phyloP scores from a whole-genome alignment of 2,797 vertebrate genomes.

The Dipus sagitta region DNA sequence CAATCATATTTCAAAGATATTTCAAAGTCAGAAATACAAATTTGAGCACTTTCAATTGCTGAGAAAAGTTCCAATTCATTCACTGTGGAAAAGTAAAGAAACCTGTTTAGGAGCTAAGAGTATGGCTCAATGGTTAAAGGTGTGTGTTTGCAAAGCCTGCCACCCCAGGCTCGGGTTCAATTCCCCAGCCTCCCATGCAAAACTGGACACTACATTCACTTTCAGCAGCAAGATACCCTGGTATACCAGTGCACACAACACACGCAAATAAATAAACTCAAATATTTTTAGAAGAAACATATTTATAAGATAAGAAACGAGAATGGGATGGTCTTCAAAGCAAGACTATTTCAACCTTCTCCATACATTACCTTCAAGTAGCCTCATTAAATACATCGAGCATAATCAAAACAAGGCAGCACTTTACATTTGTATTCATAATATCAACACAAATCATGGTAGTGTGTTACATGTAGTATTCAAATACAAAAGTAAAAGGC shows the following conservation, averaged over 20 bases:
- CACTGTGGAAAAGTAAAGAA: neutral
- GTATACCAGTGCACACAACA: no score
- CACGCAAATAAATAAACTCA: no score
- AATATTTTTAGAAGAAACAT: neutral
- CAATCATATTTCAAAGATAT: constrained; percentile 47
- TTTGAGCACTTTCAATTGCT: constrained; percentile 34
- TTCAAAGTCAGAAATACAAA: constrained; percentile 35
- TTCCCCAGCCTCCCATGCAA: no score
- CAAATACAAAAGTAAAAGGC: constrained; percentile 28
- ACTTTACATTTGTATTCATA: neutral
- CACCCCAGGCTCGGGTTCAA: no score
- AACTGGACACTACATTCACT: no score
- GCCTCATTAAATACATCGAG: neutral
- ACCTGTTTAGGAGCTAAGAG: neutral
- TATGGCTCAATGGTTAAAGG: no score
- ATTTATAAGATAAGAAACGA: constrained; percentile 50
- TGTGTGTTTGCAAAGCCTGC: no score
- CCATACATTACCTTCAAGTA: neutral
- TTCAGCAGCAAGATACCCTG: no score
- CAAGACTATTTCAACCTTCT: neutral
- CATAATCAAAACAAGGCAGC: neutral
- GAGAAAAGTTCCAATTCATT: constrained; percentile 14
- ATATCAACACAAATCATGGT: neutral
- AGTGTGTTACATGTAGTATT: constrained; percentile 21
- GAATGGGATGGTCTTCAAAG: constrained; percentile 13